phyloP scores from a whole-genome alignment of 1,140 invertebrate genomes.

The Drosophila insularis region DNA sequence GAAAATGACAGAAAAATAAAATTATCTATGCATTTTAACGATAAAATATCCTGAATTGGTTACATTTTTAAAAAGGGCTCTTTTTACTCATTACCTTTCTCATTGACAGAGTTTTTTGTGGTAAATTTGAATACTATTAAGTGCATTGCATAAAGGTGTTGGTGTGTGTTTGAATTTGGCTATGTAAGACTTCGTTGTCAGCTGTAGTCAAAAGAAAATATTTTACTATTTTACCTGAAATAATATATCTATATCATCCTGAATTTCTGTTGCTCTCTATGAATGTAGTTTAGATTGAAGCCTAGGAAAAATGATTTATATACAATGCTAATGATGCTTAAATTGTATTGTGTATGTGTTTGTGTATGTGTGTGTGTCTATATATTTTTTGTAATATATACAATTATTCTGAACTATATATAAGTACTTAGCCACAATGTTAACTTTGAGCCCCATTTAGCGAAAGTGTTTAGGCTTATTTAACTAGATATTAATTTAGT shows the following conservation, averaged over 20 bases:
- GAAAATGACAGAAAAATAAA: too few species aligned
- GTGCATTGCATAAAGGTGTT: background rate
- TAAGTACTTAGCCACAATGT: conserved; percentile 80
- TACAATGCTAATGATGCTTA: conserved; percentile 29
- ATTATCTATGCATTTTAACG: too few species aligned
- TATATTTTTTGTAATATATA: conserved; percentile 38
- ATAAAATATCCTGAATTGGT: too few species aligned
- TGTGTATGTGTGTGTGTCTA: conserved; percentile 25
- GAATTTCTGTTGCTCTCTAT: background rate
- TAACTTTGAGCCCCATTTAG: conserved; percentile 80
- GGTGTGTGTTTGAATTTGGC: conserved; percentile 24
- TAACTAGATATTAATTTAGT: conserved; percentile 44
- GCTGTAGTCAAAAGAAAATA: conserved; percentile 51
- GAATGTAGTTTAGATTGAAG: background rate
- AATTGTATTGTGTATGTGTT: conserved; percentile 37
- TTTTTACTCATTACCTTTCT: background rate
- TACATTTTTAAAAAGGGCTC: background rate
- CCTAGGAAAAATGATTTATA: conserved; percentile 18
- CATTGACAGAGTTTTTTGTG: background rate
- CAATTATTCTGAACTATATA: conserved; percentile 47
- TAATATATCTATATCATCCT: conserved; percentile 49
- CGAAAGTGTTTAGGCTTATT: conserved; percentile 56
- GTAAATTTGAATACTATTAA: background rate
- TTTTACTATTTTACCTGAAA: conserved; percentile 59
- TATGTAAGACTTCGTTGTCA: conserved; percentile 69